Conservation (phyloP, 37 sponge, comb jelly and placozoan species). For the Amphimedon queenslandica region DNA sequence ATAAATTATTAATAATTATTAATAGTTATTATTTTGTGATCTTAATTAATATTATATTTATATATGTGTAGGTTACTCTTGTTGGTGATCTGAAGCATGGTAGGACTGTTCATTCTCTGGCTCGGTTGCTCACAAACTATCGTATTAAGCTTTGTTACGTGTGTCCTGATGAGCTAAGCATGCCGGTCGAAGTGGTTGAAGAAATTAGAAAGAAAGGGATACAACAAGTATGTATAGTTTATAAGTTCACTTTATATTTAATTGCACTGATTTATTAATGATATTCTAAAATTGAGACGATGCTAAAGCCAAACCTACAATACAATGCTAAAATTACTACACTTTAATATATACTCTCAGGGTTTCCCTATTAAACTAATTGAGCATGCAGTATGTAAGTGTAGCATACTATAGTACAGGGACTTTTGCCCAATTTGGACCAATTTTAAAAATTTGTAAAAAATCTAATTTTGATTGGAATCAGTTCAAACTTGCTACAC, state of each 20-base stretch:
- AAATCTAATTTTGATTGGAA: too few species aligned
- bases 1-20: background rate
- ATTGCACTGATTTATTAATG: background rate
- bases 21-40: background rate
- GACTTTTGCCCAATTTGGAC: too few species aligned
- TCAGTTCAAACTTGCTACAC: too few species aligned
- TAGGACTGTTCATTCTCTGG: conserved; percentile 96
- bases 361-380: too few species aligned
- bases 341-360: background rate
- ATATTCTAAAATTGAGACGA: background rate
- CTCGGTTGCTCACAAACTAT: conserved; percentile 88
- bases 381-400: too few species aligned
- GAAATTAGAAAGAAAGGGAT: conserved; percentile 70
- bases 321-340: background rate
- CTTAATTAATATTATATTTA: background rate
- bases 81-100: conserved; percentile 99
- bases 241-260: background rate
- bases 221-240: conserved; percentile 48
- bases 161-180: conserved; percentile 68
- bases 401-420: too few species aligned
- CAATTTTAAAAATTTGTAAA: too few species aligned
- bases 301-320: background rate
- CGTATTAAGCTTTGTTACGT: conserved; percentile 83
- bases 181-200: conserved; percentile 79
- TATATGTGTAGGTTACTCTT: conserved; percentile 77